Base-by-base conservation (phyloP, 2,888 invertebrate genomes). In the Rhimphoctona megacephalus region DNA sequence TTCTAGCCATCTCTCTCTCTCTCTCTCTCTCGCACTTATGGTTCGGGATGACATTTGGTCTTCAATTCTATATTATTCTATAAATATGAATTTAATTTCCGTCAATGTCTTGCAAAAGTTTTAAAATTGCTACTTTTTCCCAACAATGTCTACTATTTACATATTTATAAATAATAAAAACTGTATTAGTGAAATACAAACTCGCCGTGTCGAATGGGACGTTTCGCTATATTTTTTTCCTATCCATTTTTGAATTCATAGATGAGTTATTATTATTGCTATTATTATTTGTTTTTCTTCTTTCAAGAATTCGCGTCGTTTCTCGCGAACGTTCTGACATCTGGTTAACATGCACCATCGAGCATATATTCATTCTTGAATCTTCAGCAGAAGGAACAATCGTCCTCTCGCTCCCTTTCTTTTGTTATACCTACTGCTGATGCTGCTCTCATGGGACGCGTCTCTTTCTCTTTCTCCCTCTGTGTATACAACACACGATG, bases 301-400 rank as follows among this genome's bases (percentile, higher is more conserved):
- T 30, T 52, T 22, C 11, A 11, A 25, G 73, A 52, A 73, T 6
- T 46, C 39, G 57, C 25, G n/a, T 17, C 19, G n/a, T 33, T 61
- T 11, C 64, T 61, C 61, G 61, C 57, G 43, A 72, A 64, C 52
- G 14, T 22, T 64, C 74, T 69, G 57, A 82, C 81, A 82, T 82
- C 81, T 82, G 81, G 74, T 82, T 67, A 52, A 57, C 76, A 76
- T 54, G 81, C 74, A 61, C 19, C 8, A 67, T 11, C 54, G 70
- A 73, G 69, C 74, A 73, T 22, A 64, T 46, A 69, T 69, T 69
- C 25, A 57, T 54, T 67, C 33, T 7, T 8, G 43, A 64, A 19
- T 46, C 46, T 43, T 46, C 5, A 61, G 17, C 30, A 22, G 46
- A 19, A 54, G 33, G 36, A 77, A 61, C 46, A 77, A 77, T 66